Evolutionary conservation across 2,888 invertebrate species (phyloP).

Genomic region (Malacosoma neustria): DNA sequence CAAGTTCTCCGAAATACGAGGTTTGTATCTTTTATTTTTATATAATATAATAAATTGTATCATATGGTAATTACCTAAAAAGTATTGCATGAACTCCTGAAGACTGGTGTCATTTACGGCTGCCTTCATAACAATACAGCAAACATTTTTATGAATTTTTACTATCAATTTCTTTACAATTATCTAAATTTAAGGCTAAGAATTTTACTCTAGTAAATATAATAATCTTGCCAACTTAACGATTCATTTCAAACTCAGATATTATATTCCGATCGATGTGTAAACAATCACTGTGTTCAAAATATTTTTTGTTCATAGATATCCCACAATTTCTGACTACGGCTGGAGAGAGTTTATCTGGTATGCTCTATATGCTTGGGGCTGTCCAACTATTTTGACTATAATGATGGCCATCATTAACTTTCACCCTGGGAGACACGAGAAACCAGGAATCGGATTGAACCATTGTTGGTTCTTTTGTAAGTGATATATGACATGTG

Average conservation of each 20-base stretch:
- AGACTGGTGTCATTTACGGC: no score
- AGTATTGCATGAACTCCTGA: no score
- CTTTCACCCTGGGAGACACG: slow-evolving; percentile 60
- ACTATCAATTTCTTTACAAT: no score
- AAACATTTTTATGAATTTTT: no score
- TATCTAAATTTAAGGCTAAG: no score
- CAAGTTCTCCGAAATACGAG: slow-evolving; percentile 78
- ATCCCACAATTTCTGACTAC: slow-evolving; percentile 34
- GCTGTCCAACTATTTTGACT: slow-evolving; percentile 69
- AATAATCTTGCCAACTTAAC: no score
- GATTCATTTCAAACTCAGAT: no score
- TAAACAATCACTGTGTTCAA: background rate
- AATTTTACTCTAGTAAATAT: no score
- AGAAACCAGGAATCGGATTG: slow-evolving; percentile 75
- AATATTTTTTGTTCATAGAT: slow-evolving; percentile 23
- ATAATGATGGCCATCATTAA: slow-evolving; percentile 65
- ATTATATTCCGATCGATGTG: background rate
- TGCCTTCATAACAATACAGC: no score
- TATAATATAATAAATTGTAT: no score
- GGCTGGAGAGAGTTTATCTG: slow-evolving; percentile 76
- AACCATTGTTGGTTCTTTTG: slow-evolving; percentile 79
- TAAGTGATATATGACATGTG: slow-evolving; percentile 35
- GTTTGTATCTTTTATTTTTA: slow-evolving; percentile 53
- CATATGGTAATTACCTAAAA: no score
- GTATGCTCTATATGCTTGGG: slow-evolving; percentile 77